Base-by-base conservation (phyloP, 2,797 vertebrate genomes). In the Galaxias olidus region DNA sequence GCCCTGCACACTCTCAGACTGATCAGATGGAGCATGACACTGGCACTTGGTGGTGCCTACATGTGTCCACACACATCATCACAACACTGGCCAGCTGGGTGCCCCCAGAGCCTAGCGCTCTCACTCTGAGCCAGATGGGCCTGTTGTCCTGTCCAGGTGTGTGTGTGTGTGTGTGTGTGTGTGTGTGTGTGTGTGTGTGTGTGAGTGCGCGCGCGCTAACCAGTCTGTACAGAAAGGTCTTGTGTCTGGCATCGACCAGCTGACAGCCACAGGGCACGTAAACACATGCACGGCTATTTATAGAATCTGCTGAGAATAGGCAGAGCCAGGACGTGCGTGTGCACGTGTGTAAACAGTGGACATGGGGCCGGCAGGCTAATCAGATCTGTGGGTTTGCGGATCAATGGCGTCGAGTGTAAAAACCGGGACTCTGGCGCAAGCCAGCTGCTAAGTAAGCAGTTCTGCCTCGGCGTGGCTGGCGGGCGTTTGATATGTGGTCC, bases 341-440 rank as follows among this genome's bases (percentile, higher is more conserved):
- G 14, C 54, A 44, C 41, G 52, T 51, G 57, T 67, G 63, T 42
- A 58, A 66, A 67, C 57, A 54, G 52, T 17, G 4, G 54, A 8
- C n/a, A n/a, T 9, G 9, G 61, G 45, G 53, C 20, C 30, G 43
- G 13, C 41, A 20, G 41, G 60, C 71, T 83, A 81, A 88, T 85
- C 66, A 69, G 65, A 70, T 76, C 66, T 68, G 65, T 54, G 68
- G 70, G 80, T 78, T 74, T 74, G 78, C 19, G 52, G 75, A 85
- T 88, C 78, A 66, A 79, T 84, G 76, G 54, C 43, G 46, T 65
- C 68, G 71, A 75, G 72, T 72, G 71, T 79, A 81, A 68, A 69
- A 69, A 66, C 17, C 45, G 56, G 65, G 50, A 68, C 69, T 63
- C 71, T 73, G 60, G 53, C 44, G 49, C 64, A 57, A 19, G 64